These are phyloP conservation scores for Cercopithecus mona DNA, from an alignment of 2,113 vertebrate genomes.

Conservation along the genomic window DNA sequence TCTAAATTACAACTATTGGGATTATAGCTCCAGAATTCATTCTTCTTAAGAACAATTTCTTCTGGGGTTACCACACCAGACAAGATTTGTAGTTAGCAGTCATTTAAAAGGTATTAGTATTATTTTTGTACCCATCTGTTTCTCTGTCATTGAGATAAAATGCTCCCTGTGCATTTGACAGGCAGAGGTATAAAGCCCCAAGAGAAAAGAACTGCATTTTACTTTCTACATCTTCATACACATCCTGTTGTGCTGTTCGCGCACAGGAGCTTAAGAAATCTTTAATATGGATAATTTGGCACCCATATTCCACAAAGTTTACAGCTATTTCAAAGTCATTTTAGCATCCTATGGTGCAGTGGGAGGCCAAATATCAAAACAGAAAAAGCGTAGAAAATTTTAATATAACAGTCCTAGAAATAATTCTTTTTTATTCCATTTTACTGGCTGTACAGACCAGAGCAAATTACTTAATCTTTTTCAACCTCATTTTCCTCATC, in stretches of 20 bases:
- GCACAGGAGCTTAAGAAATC: background rate
- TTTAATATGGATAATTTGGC: background rate
- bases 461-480: background rate
- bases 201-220: background rate
- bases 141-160: conserved; percentile 6
- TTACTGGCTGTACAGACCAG: background rate
- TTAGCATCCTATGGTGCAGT: background rate
- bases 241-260: background rate
- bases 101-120: background rate
- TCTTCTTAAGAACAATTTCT: conserved; percentile 15
- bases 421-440: background rate
- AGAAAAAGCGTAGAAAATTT: background rate
- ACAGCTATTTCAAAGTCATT: background rate
- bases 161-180: background rate
- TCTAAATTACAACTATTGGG: background rate
- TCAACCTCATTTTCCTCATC: background rate
- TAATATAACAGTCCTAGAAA: background rate
- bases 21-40: background rate
- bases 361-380: background rate
- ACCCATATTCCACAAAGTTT: background rate
- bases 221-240: background rate
- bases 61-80: background rate
- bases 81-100: background rate
- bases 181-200: background rate
- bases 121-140: background rate